These are phyloP conservation scores for Oasisia sp. DNA, from an alignment of 2,888 invertebrate genomes.

Conservation along the genomic window DNA sequence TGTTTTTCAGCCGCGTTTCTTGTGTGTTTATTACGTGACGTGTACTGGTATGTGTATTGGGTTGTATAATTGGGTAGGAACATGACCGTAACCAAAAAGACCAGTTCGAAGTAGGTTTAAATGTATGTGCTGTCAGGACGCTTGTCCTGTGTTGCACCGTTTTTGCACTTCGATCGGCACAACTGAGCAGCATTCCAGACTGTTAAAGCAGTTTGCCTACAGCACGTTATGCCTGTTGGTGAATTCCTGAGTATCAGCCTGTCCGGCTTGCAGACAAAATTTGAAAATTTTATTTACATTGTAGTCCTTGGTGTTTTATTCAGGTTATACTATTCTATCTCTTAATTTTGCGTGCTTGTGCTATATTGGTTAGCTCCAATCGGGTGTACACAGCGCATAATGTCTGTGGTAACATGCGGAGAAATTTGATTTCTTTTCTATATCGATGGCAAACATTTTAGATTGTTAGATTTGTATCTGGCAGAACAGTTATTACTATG, in stretches of 20 bases:
- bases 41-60: constrained; percentile 17
- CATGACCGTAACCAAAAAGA: constrained; percentile 14
- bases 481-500: constrained; percentile 17
- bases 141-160: background rate
- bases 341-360: constrained; percentile 17
- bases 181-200: constrained; percentile 17
- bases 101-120: constrained; percentile 13
- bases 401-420: background rate
- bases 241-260: background rate
- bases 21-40: constrained; percentile 12
- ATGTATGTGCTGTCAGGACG: background rate
- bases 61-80: constrained; percentile 9
- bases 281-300: constrained; percentile 17
- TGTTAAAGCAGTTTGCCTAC: background rate
- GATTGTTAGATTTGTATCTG: constrained; percentile 13
- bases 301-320: constrained; percentile 17
- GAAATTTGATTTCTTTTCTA: background rate
- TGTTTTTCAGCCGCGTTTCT: constrained; percentile 17
- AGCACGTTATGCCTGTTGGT: background rate
- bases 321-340: background rate
- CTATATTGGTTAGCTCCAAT: constrained; percentile 12
- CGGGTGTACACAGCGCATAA: background rate
- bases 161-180: constrained; percentile 6
- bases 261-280: background rate
- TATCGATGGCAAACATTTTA: constrained; percentile 5